Percentiles rank a stretch among this genome's conserved stretches.
phyloP scores from a whole-genome alignment of 2,797 vertebrate species.

The Enteromius thamalakanensis region DNA sequence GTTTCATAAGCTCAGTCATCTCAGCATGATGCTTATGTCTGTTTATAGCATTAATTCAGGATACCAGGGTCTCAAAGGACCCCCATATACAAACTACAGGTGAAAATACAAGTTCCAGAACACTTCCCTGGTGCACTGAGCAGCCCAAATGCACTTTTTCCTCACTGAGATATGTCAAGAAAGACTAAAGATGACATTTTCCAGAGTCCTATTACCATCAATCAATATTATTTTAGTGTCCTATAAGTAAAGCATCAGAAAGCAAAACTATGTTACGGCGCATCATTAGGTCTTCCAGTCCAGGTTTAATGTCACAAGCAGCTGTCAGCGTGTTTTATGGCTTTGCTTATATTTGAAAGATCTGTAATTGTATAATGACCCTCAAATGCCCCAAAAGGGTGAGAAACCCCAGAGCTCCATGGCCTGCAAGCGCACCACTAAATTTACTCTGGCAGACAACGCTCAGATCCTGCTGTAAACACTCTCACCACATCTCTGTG shows the following conservation, averaged over 20 bases:
- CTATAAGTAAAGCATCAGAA: conserved; percentile 23
- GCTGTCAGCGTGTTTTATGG: conserved; percentile 49
- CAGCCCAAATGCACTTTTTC: conserved; percentile 42
- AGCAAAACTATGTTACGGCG: background rate
- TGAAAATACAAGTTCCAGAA: conserved; percentile 48
- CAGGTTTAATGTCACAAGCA: conserved; percentile 38
- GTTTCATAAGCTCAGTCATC: conserved; percentile 37
- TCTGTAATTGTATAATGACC: conserved; percentile 52
- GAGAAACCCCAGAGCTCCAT: conserved; percentile 53
- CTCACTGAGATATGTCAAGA: conserved; percentile 37
- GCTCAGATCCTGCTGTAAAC: conserved; percentile 38
- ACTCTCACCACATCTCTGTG: conserved; percentile 13
- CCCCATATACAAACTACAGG: conserved; percentile 38
- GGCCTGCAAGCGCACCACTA: conserved; percentile 30
- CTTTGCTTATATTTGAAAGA: conserved; percentile 53
- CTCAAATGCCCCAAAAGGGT: conserved; percentile 47
- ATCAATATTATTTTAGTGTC: conserved; percentile 47
- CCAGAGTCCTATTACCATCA: conserved; percentile 49
- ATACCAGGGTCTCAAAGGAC: conserved; percentile 25
- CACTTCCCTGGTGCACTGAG: conserved; percentile 12
- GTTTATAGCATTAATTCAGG: conserved; percentile 45
- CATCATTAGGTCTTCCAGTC: conserved; percentile 12
- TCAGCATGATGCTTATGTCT: conserved; percentile 25
- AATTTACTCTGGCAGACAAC: conserved; percentile 41
- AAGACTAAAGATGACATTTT: conserved; percentile 48